Percentiles rank a stretch among this genome's conserved stretches.
phyloP scores from a whole-genome alignment of 2,888 invertebrate species.

The Rotaria socialis region DNA sequence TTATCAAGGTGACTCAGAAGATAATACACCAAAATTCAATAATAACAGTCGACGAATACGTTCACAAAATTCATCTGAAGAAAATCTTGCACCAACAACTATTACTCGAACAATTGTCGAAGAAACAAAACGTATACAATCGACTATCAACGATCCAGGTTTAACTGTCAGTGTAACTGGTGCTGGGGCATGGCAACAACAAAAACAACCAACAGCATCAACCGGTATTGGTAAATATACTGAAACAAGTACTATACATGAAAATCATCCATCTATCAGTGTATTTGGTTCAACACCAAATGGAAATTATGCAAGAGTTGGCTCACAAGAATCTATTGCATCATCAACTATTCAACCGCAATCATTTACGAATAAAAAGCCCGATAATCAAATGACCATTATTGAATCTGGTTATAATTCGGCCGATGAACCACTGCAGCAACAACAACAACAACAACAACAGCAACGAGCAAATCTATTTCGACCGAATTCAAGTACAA shows the following conservation, averaged over 20 bases:
- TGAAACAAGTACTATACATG: neutral
- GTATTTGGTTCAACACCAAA: slow-evolving; percentile 12
- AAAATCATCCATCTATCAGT: neutral
- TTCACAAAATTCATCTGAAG: neutral
- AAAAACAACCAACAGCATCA: neutral
- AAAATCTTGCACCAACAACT: neutral
- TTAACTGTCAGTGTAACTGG: neutral
- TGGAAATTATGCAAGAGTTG: neutral
- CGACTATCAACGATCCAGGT: neutral
- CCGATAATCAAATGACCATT: neutral
- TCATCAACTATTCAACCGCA: neutral
- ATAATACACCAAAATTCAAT: neutral
- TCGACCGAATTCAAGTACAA: slow-evolving; percentile 8
- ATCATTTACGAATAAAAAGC: neutral
- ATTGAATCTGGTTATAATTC: slow-evolving; percentile 35
- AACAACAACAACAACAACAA: neutral
- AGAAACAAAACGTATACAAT: neutral
- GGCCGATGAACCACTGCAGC: neutral
- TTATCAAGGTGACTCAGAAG: neutral
- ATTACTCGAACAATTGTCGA: neutral
- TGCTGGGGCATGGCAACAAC: slow-evolving; percentile 36
- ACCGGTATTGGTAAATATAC: slow-evolving; percentile 16
- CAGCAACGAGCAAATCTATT: neutral
- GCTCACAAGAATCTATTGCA: neutral
- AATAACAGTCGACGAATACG: neutral